These are phyloP conservation scores for Aphelocoma californica DNA, from an alignment of 2,797 vertebrate genomes.

Conservation along the genomic window DNA sequence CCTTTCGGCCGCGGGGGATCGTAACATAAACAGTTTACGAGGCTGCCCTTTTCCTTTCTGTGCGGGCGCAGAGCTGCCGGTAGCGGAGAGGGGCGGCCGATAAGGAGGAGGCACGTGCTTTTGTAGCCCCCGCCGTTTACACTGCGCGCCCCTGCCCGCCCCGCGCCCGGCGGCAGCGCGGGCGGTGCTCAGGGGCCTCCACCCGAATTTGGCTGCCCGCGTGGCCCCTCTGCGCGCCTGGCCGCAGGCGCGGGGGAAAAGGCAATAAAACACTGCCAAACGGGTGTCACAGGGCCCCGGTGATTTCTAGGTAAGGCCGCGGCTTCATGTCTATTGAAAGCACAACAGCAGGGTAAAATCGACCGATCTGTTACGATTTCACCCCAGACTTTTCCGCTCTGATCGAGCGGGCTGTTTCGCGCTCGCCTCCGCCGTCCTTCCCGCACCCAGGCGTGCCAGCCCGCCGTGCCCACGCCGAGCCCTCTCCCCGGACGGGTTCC, in stretches of 20 bases:
- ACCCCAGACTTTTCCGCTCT: neutral
- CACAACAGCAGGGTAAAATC: neutral
- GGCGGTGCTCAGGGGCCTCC: neutral
- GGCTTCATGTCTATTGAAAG: neutral
- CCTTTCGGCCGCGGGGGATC: neutral
- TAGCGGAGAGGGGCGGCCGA: neutral
- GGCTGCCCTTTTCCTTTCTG: neutral
- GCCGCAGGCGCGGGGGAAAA: neutral
- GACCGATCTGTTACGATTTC: neutral
- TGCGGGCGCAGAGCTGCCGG: neutral
- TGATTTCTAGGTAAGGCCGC: neutral
- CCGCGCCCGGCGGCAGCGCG: neutral
- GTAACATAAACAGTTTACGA: neutral
- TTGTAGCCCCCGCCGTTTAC: neutral
- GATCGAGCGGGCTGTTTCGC: neutral
- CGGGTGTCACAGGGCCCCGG: neutral
- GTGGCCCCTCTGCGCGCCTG: no score
- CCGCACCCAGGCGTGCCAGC: neutral
- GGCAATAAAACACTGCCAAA: neutral
- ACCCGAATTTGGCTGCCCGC: neutral
- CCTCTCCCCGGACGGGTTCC: no score
- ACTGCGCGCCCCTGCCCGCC: neutral
- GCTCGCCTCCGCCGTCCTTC: neutral
- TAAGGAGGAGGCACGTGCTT: neutral
- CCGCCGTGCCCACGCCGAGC: no score